Percentiles rank a stretch among this genome's conserved stretches.
Evolutionary conservation across 2,797 vertebrate species (phyloP).

Genomic region (Toxotes lorentzi): DNA sequence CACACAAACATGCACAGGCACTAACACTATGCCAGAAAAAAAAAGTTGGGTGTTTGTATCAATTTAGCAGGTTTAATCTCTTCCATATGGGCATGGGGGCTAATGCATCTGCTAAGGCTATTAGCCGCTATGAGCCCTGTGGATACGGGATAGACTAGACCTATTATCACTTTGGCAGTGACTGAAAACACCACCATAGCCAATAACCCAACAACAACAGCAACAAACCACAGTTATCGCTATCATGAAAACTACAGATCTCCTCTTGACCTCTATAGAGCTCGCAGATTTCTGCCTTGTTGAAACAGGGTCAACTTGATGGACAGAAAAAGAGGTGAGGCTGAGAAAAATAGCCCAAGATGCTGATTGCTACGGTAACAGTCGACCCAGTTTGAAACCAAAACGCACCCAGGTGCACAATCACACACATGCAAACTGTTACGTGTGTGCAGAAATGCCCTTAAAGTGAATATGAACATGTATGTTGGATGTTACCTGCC

Average conservation of each 20-base stretch:
- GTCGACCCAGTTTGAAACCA: constrained; percentile 67
- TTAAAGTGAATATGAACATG: constrained; percentile 7
- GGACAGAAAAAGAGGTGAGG: constrained; percentile 53
- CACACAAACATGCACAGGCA: constrained; percentile 32
- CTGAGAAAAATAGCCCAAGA: constrained; percentile 45
- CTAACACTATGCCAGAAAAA: constrained; percentile 25
- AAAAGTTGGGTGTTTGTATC: constrained; percentile 54
- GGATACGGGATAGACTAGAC: constrained; percentile 62
- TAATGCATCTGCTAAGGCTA: constrained; percentile 79
- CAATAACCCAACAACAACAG: constrained; percentile 51
- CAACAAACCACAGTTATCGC: constrained; percentile 18
- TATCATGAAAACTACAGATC: constrained; percentile 3
- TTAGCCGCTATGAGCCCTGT: constrained; percentile 77
- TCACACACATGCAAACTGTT: constrained; percentile 1
- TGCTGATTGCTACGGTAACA: constrained; percentile 46
- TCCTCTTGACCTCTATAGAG: constrained; percentile 51
- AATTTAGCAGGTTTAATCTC: constrained; percentile 78
- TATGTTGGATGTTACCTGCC: neutral
- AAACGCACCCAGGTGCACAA: constrained; percentile 44
- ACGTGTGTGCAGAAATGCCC: neutral
- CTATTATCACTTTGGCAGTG: constrained; percentile 69
- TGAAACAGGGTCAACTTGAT: constrained; percentile 66
- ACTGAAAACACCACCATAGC: constrained; percentile 51
- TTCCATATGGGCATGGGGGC: constrained; percentile 78
- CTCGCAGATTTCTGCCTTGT: constrained; percentile 9